phyloP scores from a whole-genome alignment of 2,113 vertebrate species.

The Gallinago undulata region DNA sequence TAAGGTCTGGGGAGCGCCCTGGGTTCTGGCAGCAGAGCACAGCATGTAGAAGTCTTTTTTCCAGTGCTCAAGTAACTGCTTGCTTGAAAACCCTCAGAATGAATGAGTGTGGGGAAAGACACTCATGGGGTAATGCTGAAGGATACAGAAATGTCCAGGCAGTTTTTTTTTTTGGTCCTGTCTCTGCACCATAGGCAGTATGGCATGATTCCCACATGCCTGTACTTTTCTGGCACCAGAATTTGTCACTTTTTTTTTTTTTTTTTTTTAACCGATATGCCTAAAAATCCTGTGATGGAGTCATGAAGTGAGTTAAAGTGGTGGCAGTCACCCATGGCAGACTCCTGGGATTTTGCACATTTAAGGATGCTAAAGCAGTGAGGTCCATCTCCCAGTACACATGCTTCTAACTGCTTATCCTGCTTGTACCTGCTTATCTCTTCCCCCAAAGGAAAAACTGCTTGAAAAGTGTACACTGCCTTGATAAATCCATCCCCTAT shows the following conservation, averaged over 20 bases:
- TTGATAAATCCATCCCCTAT: background rate
- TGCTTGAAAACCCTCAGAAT: background rate
- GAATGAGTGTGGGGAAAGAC: background rate
- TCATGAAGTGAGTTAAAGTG: background rate
- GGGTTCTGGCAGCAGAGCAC: background rate
- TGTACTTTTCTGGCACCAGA: background rate
- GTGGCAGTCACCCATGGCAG: background rate
- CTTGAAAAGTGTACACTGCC: background rate
- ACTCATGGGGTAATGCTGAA: background rate
- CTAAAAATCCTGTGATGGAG: background rate
- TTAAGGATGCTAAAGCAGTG: background rate
- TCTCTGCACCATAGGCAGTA: background rate
- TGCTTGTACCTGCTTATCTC: background rate
- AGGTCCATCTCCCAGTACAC: background rate
- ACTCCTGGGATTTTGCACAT: background rate
- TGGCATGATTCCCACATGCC: background rate
- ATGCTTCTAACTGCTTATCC: background rate
- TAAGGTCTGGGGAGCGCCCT: accelerated
- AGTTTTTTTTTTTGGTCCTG: background rate
- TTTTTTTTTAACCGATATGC: background rate
- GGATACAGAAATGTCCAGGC: background rate
- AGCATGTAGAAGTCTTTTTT: background rate
- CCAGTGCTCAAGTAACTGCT: background rate
- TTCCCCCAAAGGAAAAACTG: background rate
- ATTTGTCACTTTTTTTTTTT: background rate